Conservation (phyloP, 2,113 vertebrate species). For the Phycodurus eques region DNA sequence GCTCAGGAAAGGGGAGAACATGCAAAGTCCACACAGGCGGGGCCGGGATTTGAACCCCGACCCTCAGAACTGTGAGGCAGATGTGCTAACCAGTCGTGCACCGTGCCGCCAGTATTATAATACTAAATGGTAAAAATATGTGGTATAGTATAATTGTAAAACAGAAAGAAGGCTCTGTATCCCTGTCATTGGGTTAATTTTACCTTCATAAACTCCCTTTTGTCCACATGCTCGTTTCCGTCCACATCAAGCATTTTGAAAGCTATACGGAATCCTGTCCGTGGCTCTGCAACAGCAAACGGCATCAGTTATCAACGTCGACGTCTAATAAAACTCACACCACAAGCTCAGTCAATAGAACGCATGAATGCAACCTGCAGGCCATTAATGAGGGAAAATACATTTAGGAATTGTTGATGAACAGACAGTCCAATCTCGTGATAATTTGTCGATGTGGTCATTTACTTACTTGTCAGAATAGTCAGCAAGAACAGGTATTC, state of each 20-base stretch:
- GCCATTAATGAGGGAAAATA: neutral
- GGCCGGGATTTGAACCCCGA: too few species aligned
- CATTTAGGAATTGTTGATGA: neutral
- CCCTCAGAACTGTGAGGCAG: too few species aligned
- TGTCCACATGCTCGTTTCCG: slow-evolving; percentile 93
- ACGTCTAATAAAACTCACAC: neutral
- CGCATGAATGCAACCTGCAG: neutral
- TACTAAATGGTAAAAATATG: neutral
- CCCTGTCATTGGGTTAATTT: slow-evolving; percentile 13
- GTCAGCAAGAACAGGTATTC: slow-evolving; percentile 97
- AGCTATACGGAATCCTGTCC: slow-evolving; percentile 90
- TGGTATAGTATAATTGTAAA: too few species aligned
- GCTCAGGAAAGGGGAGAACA: too few species aligned
- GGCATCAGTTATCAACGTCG: neutral
- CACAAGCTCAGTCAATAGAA: neutral
- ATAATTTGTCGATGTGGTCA: too few species aligned
- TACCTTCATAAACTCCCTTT: slow-evolving; percentile 94
- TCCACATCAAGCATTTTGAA: slow-evolving; percentile 97
- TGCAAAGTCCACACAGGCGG: too few species aligned
- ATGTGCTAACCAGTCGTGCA: too few species aligned
- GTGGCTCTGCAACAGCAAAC: slow-evolving; percentile 83
- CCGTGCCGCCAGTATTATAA: neutral
- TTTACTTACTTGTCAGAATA: slow-evolving; percentile 89
- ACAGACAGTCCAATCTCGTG: too few species aligned
- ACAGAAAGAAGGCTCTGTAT: neutral